These are phyloP conservation scores for Megaceryle maxima DNA, from an alignment of 2,113 vertebrate species.

Conservation along the genomic window DNA sequence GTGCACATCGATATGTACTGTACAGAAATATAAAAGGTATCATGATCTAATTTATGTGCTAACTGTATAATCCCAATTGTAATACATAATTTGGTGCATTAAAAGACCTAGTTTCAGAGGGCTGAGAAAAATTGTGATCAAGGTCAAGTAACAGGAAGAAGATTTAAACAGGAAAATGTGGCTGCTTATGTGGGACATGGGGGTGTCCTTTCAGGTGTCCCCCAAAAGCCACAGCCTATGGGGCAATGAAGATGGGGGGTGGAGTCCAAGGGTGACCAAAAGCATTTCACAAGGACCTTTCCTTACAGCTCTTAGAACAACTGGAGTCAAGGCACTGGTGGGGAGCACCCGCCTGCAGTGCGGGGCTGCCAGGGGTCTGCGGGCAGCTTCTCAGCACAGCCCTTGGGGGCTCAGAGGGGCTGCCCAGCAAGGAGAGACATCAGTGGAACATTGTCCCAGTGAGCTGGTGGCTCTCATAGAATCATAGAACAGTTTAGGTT, in stretches of 20 bases:
- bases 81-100: conserved; percentile 14
- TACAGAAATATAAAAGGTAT: not conserved
- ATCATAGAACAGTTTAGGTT: too few relatives aligned
- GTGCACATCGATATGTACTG: too few relatives aligned
- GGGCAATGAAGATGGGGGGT: too few relatives aligned
- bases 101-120: conserved; percentile 24
- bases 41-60: conserved; percentile 17
- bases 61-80: conserved; percentile 31
- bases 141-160: not conserved
- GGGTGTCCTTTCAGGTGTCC: not conserved
- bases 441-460: not conserved
- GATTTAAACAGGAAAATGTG: not conserved
- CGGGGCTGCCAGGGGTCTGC: not conserved
- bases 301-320: not conserved
- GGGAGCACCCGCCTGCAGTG: not conserved
- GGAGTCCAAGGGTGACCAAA: not conserved
- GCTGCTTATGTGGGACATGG: not conserved
- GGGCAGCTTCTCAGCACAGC: not conserved
- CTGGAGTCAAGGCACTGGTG: not conserved
- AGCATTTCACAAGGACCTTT: not conserved
- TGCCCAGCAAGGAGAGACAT: not conserved
- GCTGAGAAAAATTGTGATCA: not conserved
- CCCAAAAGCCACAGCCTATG: not conserved
- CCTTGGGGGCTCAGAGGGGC: not conserved
- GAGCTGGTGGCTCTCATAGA: not conserved